These are phyloP conservation scores for Timema podura DNA, from an alignment of 2,888 invertebrate genomes.

Conservation along the genomic window DNA sequence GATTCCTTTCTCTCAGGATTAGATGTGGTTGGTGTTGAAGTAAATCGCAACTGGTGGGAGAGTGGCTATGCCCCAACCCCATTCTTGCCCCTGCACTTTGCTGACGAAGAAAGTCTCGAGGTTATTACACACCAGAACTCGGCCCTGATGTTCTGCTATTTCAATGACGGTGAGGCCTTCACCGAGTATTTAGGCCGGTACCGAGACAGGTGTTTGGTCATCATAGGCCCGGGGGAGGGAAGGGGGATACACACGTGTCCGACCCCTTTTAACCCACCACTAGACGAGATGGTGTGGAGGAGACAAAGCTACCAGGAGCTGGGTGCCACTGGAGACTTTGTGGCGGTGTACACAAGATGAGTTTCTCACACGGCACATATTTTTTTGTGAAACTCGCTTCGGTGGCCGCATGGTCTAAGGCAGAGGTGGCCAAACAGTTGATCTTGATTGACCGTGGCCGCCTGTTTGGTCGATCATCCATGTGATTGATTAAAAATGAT, in stretches of 20 bases:
- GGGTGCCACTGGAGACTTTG: conserved; percentile 58
- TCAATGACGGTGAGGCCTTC: conserved; percentile 69
- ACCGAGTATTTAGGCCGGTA: conserved; percentile 60
- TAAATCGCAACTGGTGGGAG: conserved; percentile 76
- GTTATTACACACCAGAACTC: conserved; percentile 5
- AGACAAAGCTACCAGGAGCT: conserved; percentile 57
- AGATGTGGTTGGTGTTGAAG: conserved; percentile 65
- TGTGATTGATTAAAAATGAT: no score
- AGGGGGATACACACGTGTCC: conserved; percentile 67
- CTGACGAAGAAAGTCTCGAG: conserved; percentile 41
- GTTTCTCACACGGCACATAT: neutral
- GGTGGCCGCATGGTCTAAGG: no score
- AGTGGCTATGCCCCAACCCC: conserved; percentile 61
- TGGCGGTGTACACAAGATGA: conserved; percentile 53
- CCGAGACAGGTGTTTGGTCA: conserved; percentile 61
- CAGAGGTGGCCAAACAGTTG: no score
- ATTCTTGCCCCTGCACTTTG: conserved; percentile 63
- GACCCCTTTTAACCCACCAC: conserved; percentile 58
- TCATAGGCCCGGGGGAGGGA: conserved; percentile 67
- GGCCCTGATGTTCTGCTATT: conserved; percentile 75
- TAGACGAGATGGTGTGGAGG: conserved; percentile 51
- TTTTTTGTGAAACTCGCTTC: neutral
- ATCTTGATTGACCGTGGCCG: no score
- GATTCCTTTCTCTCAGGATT: conserved; percentile 47
- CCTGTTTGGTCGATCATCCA: no score